A percentile compares a stretch with the other conserved stretches of the same genome.
Evolutionary conservation across 2,113 vertebrate genomes (phyloP).

Genomic region (Pica pica): DNA sequence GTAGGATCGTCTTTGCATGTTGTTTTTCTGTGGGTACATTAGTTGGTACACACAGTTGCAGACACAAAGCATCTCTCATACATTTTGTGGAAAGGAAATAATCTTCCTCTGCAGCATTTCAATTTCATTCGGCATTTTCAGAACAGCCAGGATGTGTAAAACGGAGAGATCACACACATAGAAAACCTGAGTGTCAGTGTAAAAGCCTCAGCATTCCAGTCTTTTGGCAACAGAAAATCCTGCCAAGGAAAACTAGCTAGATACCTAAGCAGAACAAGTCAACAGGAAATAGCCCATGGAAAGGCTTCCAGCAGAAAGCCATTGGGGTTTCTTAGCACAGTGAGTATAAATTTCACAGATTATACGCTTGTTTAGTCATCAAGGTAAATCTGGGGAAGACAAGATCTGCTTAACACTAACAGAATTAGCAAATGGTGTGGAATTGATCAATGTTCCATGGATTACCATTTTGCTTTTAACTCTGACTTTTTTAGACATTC

Average conservation of each 20-base stretch:
- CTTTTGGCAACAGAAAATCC: background rate
- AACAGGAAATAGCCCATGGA: slow-evolving; percentile 23
- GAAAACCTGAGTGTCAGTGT: background rate
- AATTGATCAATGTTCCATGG: background rate
- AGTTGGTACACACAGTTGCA: background rate
- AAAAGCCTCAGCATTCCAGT: background rate
- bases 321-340: background rate
- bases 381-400: background rate
- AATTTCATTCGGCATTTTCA: background rate
- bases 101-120: background rate
- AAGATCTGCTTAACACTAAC: background rate
- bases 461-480: background rate
- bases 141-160: background rate
- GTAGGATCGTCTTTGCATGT: background rate
- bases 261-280: background rate
- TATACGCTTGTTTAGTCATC: background rate
- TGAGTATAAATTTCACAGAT: background rate
- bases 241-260: background rate
- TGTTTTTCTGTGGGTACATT: background rate
- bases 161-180: background rate
- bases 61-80: background rate
- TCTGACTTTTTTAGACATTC: background rate
- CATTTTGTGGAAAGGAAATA: background rate
- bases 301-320: slow-evolving; percentile 2
- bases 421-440: background rate